Evolutionary conservation across 2,113 vertebrate genomes (phyloP), one percentile per base, ranked within the genome.

Genomic region (Entosphenus tridentatus): DNA sequence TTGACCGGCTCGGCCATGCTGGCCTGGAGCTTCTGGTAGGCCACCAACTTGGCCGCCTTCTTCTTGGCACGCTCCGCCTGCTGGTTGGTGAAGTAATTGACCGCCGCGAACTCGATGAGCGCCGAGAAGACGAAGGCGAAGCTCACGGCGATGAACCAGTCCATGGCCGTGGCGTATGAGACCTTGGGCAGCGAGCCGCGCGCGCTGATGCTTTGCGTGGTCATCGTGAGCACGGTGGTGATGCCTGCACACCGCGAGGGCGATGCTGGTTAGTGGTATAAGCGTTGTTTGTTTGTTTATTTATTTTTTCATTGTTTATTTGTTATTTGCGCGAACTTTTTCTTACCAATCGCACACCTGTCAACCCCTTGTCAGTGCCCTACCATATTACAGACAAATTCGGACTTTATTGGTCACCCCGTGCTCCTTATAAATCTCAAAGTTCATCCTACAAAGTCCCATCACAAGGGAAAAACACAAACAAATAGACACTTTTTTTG

Each of bases 71-170:
- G 83, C 77, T 91, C 85, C 59, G 79, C 80, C 79, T 95, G 85
- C 54, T 81, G 78, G 18, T 95, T 92, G 74, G 90, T 96, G 78
- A 96, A 95, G 79, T 98, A 98, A 79, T 98, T 98, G 71, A 96
- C 93, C 69, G 93, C 93, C 56, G 92, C 93, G 71, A 98, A 98
- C 79, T 98, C 93, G 57, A 98, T 96, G 55, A 98, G 87, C 73
- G 93, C 93, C 14, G 93, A 96, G 81, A 98, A 98, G 72, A 98
- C 93, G 69, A 98, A 98, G 75, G 93, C 89, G 72, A 98, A 98
- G 77, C 93, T 96, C 73, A 98, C 92, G 0, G 93, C 93, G 72
- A 98, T 98, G 78, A 98, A 98, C 91, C 93, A 98, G 79, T 98
- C 93, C 93, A 98, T 98, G 57, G 93, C 93, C 1, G 93, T 98